Evolutionary conservation across 2,888 invertebrate species (phyloP).

Genomic region (Eurytoma adleriae): DNA sequence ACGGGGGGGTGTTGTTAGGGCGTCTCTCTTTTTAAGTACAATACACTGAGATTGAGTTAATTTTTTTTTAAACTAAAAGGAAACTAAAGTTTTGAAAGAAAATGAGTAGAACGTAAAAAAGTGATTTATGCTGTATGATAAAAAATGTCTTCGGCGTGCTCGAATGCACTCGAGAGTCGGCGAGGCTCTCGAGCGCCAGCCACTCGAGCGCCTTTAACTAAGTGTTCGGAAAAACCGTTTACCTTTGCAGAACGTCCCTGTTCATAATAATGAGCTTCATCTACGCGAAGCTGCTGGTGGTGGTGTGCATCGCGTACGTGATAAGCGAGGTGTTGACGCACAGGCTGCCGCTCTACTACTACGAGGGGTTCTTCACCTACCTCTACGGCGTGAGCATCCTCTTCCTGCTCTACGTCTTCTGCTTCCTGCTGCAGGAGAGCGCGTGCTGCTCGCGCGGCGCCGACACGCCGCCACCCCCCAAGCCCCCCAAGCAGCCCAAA

Average conservation of each 20-base stretch:
- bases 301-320: constrained; percentile 95
- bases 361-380: constrained; percentile 97
- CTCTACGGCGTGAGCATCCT: constrained; percentile 94
- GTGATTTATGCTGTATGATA: not conserved
- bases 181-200: not conserved
- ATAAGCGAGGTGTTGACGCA: constrained; percentile 96
- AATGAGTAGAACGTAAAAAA: not conserved
- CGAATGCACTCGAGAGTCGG: not conserved
- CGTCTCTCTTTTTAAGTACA: not conserved
- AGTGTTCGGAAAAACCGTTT: constrained; percentile 1
- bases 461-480: constrained; percentile 78
- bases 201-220: too few species aligned
- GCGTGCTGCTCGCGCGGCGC: constrained; percentile 86
- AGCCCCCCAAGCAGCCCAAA: constrained; percentile 79
- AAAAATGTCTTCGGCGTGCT: not conserved
- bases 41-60: too few species aligned
- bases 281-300: constrained; percentile 95
- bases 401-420: constrained; percentile 95
- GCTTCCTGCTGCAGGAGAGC: constrained; percentile 94
- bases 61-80: too few species aligned
- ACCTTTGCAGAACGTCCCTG: constrained; percentile 87
- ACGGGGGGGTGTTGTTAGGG: not conserved
- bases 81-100: too few species aligned
- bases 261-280: constrained; percentile 98
- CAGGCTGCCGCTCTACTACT: constrained; percentile 93